Evolutionary conservation across 2,113 vertebrate genomes (phyloP).

Genomic region (Campylorhamphus procurvoides): DNA sequence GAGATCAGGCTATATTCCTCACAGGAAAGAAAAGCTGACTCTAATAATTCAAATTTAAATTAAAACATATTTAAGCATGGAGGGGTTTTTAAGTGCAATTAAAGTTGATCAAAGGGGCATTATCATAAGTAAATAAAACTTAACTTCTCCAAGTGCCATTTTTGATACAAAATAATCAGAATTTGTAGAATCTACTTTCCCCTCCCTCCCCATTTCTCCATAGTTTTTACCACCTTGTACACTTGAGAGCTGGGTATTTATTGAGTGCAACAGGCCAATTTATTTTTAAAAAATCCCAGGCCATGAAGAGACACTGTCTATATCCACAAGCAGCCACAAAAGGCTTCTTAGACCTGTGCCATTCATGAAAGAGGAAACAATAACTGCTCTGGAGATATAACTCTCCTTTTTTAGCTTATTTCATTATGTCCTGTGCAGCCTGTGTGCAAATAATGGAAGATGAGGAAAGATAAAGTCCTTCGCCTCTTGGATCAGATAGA

Average conservation of each 20-base stretch:
- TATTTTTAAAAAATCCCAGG: not conserved
- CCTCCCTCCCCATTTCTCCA: not conserved
- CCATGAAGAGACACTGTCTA: not conserved
- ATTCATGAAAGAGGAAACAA: not conserved
- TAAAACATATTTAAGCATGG: not conserved
- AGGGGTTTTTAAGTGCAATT: not conserved
- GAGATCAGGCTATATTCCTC: not conserved
- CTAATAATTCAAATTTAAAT: slow-evolving; percentile 19
- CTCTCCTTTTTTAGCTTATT: not conserved
- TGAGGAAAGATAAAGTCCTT: not conserved
- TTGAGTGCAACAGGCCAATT: not conserved
- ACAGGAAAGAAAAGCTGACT: not conserved
- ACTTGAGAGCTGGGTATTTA: not conserved
- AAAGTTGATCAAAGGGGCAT: not conserved
- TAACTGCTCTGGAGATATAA: not conserved
- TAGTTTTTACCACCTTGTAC: not conserved
- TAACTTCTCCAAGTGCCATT: not conserved
- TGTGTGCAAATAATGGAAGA: not conserved
- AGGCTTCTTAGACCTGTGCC: not conserved
- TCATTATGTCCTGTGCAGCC: not conserved
- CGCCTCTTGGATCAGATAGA: not conserved
- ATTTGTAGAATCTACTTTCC: not conserved
- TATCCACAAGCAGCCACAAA: not conserved
- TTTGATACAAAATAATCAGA: not conserved
- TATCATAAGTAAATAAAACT: not conserved